phyloP scores from a whole-genome alignment of 2,888 invertebrate species.

The Steinernema scapterisci region DNA sequence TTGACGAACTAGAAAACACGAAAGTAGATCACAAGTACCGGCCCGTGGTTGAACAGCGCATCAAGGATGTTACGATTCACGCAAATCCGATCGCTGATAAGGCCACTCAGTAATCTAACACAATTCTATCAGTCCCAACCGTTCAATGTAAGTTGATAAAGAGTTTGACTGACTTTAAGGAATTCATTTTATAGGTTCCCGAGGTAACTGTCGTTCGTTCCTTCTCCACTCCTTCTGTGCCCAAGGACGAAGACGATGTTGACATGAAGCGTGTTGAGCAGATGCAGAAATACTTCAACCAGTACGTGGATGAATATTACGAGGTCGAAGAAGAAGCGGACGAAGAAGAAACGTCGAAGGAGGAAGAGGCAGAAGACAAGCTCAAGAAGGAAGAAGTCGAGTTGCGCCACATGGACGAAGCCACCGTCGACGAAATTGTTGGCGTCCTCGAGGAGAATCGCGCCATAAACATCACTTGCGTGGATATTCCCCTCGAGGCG shows the following conservation, averaged over 20 bases:
- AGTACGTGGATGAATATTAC: slow-evolving; percentile 44
- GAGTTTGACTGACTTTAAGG: neutral
- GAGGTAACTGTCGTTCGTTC: neutral
- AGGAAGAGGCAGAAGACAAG: neutral
- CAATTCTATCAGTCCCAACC: neutral
- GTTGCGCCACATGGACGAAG: slow-evolving; percentile 5
- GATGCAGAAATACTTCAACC: slow-evolving; percentile 39
- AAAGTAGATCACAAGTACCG: slow-evolving; percentile 90
- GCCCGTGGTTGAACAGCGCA: slow-evolving; percentile 83
- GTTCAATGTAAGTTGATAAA: neutral
- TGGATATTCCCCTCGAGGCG: slow-evolving; percentile 25
- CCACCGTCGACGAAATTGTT: slow-evolving; percentile 40
- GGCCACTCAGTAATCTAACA: slow-evolving; percentile 15
- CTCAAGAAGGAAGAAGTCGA: slow-evolving; percentile 24
- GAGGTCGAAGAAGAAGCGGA: slow-evolving; percentile 32
- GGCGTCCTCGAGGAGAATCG: slow-evolving; percentile 40
- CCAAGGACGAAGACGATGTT: neutral
- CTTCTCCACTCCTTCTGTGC: slow-evolving; percentile 6
- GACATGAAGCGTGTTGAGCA: slow-evolving; percentile 30
- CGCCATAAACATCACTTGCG: slow-evolving; percentile 38
- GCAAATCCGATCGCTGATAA: slow-evolving; percentile 87
- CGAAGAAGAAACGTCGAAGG: neutral
- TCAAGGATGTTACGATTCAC: slow-evolving; percentile 90
- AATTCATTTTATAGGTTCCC: neutral
- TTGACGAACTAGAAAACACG: slow-evolving; percentile 93